Evolutionary conservation across 1,140 invertebrate species (phyloP).

Genomic region (Panulirus ornatus): DNA sequence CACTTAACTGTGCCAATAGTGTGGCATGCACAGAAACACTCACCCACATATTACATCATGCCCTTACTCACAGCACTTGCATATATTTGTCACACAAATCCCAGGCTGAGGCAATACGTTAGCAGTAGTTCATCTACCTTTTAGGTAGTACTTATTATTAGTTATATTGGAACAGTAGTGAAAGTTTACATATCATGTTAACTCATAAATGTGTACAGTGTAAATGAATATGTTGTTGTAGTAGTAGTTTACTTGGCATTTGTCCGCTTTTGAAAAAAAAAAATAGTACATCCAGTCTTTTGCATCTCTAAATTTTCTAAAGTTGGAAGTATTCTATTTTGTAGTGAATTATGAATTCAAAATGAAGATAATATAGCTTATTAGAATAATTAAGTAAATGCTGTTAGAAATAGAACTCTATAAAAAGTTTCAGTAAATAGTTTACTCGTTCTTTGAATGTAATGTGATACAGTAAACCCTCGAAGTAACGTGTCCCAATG

Average conservation of each 20-base stretch:
- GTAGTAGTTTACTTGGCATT: neutral
- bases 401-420: no score
- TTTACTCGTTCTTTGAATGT: no score
- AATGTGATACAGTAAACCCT: no score
- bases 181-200: neutral
- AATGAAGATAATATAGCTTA: no score
- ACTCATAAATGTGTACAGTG: neutral
- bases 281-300: no score
- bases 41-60: neutral
- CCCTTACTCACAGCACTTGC: neutral
- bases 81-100: neutral
- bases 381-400: no score
- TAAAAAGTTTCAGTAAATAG: no score
- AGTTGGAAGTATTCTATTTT: no score
- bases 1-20: neutral
- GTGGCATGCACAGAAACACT: neutral
- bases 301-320: no score
- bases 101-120: neutral
- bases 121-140: neutral
- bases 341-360: no score
- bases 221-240: neutral
- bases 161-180: neutral
- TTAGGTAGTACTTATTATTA: neutral
- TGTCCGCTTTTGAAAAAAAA: neutral
- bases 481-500: no score